Conservation (phyloP, 2,888 invertebrate species). For the Sisyra terminalis region DNA sequence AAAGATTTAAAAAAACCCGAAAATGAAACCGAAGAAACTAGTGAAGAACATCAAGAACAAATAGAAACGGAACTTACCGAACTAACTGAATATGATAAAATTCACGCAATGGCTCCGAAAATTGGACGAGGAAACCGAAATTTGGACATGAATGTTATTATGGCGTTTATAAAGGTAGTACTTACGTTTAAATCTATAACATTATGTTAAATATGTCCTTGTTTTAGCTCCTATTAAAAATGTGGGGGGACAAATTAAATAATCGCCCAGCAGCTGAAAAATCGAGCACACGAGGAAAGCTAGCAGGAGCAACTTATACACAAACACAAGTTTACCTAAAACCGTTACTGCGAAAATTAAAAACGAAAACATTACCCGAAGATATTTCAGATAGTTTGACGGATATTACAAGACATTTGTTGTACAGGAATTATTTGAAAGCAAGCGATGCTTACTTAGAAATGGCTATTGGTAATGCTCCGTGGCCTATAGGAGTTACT, state of each 20-base stretch:
- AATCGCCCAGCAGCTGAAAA: slow-evolving; percentile 68
- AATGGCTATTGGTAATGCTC: slow-evolving; percentile 99
- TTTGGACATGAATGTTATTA: slow-evolving; percentile 80
- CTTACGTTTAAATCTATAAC: too few relatives aligned
- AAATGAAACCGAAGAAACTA: slow-evolving; percentile 34
- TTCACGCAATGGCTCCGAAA: slow-evolving; percentile 66
- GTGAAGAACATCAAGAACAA: slow-evolving; percentile 30
- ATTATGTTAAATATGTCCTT: too few relatives aligned
- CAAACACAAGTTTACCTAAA: slow-evolving; percentile 92
- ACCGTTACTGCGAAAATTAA: slow-evolving; percentile 78
- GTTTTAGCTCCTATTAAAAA: slow-evolving; percentile 59
- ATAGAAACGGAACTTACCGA: slow-evolving; percentile 55
- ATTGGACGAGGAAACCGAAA: slow-evolving; percentile 68
- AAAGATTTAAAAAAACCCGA: slow-evolving; percentile 23
- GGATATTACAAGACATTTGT: slow-evolving; percentile 73
- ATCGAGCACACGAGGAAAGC: slow-evolving; percentile 71
- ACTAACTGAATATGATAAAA: slow-evolving; percentile 49
- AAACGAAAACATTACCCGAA: slow-evolving; percentile 76
- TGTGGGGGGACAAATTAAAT: slow-evolving; percentile 88
- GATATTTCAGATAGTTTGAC: slow-evolving; percentile 92
- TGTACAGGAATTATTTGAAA: slow-evolving; percentile 83
- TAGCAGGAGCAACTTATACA: slow-evolving; percentile 82
- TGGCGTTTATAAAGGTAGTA: slow-evolving; percentile 61
- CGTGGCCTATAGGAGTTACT: slow-evolving; percentile 99
- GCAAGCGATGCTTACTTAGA: slow-evolving; percentile 96